These are phyloP conservation scores for Furnarius figulus DNA, from an alignment of 2,113 vertebrate genomes.

Conservation along the genomic window DNA sequence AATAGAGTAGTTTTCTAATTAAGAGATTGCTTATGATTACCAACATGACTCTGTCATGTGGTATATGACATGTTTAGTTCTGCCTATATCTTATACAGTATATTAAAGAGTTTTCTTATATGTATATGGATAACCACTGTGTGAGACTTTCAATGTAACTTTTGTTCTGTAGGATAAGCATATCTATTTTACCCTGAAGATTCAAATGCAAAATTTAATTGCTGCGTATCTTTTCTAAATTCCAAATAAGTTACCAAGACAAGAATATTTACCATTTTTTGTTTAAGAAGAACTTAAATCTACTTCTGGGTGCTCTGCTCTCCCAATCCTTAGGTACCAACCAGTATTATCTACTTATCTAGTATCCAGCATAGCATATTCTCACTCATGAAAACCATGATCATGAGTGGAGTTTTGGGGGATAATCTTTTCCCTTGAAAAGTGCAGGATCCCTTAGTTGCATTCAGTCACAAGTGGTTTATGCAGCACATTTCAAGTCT, in stretches of 20 bases:
- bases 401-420: background rate
- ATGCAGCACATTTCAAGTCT: constrained; percentile 49
- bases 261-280: background rate
- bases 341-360: background rate
- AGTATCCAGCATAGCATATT: background rate
- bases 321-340: background rate
- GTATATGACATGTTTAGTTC: background rate
- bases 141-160: background rate
- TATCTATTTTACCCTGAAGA: background rate
- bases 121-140: background rate
- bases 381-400: background rate
- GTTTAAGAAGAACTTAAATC: background rate
- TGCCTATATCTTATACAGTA: background rate
- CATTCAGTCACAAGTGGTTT: constrained; percentile 41
- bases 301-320: background rate
- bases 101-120: background rate
- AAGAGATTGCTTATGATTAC: background rate
- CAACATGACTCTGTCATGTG: background rate
- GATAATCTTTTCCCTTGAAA: background rate
- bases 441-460: background rate
- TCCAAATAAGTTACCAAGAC: background rate
- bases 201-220: background rate
- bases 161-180: background rate
- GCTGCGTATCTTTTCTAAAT: background rate
- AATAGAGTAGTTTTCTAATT: background rate